These are phyloP conservation scores for Vollenhovia emeryi DNA, from an alignment of 1,140 invertebrate genomes.

Conservation along the genomic window DNA sequence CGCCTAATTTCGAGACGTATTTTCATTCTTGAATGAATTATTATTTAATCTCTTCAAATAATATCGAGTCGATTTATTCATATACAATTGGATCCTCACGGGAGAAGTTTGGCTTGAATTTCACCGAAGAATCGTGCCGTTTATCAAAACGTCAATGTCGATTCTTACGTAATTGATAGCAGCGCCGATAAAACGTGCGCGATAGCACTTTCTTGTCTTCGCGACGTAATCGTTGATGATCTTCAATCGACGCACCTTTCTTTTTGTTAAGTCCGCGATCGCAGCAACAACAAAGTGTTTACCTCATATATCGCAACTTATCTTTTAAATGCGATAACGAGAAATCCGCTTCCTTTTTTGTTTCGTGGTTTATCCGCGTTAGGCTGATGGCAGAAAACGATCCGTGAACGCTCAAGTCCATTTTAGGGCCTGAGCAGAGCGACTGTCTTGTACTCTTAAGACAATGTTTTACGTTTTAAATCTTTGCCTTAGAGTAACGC, in stretches of 20 bases:
- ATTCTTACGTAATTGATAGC: not conserved
- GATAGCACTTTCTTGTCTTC: not conserved
- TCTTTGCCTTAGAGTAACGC: too few species aligned
- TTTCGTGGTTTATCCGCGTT: not conserved
- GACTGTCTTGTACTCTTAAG: too few species aligned
- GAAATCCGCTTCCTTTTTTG: not conserved
- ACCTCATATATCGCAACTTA: not conserved
- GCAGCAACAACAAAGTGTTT: not conserved
- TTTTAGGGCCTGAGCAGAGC: too few species aligned
- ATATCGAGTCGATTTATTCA: not conserved
- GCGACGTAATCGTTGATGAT: not conserved
- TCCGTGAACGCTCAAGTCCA: too few species aligned
- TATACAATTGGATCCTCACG: not conserved
- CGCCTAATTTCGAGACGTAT: not conserved
- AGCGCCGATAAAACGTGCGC: not conserved
- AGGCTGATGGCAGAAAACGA: too few species aligned
- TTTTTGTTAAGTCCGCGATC: not conserved
- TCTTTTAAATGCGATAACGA: not conserved
- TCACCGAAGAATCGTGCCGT: not conserved
- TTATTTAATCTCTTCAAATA: not conserved
- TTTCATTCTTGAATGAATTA: not conserved
- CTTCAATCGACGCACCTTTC: not conserved
- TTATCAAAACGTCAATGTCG: not conserved
- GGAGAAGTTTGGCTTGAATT: not conserved
- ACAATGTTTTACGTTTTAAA: too few species aligned